Conservation (phyloP, 2,888 invertebrate genomes). For the Erpobdella octoculata region DNA sequence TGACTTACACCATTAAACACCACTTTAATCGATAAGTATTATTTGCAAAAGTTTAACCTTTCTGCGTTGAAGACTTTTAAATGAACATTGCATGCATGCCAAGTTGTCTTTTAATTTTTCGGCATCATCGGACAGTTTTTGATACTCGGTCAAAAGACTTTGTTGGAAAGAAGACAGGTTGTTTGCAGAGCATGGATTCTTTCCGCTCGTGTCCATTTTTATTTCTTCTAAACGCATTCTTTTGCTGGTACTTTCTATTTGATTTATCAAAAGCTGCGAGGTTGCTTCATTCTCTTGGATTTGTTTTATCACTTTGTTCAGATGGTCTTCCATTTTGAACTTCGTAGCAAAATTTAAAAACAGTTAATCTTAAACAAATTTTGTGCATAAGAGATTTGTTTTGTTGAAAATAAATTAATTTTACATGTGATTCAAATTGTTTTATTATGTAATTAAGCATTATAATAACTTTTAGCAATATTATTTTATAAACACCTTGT, state of each 20-base stretch:
- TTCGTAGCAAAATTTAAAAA: too few species aligned
- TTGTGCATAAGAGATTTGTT: neutral
- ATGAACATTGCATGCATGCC: slow-evolving; percentile 23
- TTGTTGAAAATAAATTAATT: neutral
- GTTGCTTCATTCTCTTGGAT: slow-evolving; percentile 14
- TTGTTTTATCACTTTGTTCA: slow-evolving; percentile 18
- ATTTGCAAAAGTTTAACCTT: too few species aligned
- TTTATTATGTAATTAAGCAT: neutral
- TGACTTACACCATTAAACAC: neutral
- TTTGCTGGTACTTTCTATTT: slow-evolving; percentile 13
- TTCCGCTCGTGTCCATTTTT: neutral
- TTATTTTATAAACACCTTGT: slow-evolving; percentile 17
- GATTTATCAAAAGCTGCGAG: slow-evolving; percentile 6
- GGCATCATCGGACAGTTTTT: neutral
- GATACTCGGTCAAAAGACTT: neutral
- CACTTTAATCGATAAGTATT: too few species aligned
- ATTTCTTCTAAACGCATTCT: neutral
- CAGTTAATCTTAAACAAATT: too few species aligned
- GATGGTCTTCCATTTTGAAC: slow-evolving; percentile 27
- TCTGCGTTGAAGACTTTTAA: slow-evolving; percentile 12
- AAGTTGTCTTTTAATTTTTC: slow-evolving; percentile 26
- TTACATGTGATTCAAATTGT: neutral
- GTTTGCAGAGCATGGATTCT: neutral
- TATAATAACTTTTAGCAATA: neutral
- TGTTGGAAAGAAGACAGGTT: neutral